Evolutionary conservation across 1,140 invertebrate species (phyloP).

Genomic region (Tachypleus tridentatus): DNA sequence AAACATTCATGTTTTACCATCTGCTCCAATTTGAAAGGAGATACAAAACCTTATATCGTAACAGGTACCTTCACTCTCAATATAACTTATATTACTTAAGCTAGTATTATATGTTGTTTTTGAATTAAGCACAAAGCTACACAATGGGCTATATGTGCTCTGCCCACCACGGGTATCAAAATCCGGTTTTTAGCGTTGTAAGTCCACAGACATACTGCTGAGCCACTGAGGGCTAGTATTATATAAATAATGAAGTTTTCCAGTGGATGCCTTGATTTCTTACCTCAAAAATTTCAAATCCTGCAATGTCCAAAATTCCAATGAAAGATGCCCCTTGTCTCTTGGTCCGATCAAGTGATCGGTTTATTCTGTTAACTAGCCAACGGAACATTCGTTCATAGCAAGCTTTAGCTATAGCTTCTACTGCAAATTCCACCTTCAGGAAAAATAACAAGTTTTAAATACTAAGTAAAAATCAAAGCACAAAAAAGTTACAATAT

Average conservation of each 20-base stretch:
- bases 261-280: constrained; percentile 5
- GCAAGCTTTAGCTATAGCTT: constrained; percentile 96
- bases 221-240: not conserved
- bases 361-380: constrained; percentile 59
- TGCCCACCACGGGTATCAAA: too few relatives aligned
- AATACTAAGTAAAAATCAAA: not conserved
- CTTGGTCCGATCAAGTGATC: constrained; percentile 88
- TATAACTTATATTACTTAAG: too few relatives aligned
- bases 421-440: constrained; percentile 92
- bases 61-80: too few relatives aligned
- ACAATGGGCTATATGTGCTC: too few relatives aligned
- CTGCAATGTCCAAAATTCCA: constrained; percentile 99
- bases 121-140: too few relatives aligned
- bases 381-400: constrained; percentile 99
- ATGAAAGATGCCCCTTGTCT: constrained; percentile 97
- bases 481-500: too few relatives aligned
- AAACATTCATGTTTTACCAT: too few relatives aligned
- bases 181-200: too few relatives aligned
- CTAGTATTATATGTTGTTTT: too few relatives aligned
- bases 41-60: too few relatives aligned
- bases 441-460: constrained; percentile 6
- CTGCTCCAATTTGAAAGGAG: too few relatives aligned
- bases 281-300: constrained; percentile 97
- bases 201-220: too few relatives aligned
- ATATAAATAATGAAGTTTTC: not conserved